These are phyloP conservation scores for Drosophila rufa DNA, from an alignment of 1,140 invertebrate species.

Conservation along the genomic window DNA sequence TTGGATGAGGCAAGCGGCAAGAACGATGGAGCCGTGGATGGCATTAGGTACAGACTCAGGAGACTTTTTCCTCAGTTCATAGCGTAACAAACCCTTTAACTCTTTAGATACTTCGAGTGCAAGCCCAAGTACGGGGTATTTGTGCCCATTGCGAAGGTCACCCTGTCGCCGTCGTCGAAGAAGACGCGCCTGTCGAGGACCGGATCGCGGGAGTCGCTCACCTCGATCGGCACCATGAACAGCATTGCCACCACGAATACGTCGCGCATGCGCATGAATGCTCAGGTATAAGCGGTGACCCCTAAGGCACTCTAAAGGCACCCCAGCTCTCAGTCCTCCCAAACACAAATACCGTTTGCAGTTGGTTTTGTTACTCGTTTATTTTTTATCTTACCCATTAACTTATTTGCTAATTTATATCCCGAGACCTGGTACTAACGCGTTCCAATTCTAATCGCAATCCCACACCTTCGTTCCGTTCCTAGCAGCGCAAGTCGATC, in stretches of 20 bases:
- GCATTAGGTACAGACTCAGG: conserved; percentile 87
- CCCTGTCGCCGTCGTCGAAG: conserved; percentile 91
- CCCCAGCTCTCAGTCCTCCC: conserved; percentile 4
- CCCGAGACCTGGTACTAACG: conserved; percentile 60
- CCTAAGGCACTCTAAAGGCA: not conserved
- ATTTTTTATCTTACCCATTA: conserved; percentile 14
- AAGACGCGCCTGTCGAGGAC: conserved; percentile 89
- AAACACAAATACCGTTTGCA: conserved; percentile 43
- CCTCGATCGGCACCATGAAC: conserved; percentile 90
- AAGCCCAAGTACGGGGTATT: conserved; percentile 95
- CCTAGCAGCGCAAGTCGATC: conserved; percentile 80
- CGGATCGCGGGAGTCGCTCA: conserved; percentile 94
- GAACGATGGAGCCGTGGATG: conserved; percentile 97
- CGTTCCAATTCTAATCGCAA: conserved; percentile 63
- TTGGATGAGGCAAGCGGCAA: conserved; percentile 97
- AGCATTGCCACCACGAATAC: conserved; percentile 89
- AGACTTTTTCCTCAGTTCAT: not conserved
- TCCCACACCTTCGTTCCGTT: conserved; percentile 29
- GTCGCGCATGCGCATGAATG: conserved; percentile 84
- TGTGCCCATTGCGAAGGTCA: conserved; percentile 95
- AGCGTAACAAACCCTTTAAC: not conserved
- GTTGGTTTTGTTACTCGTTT: conserved; percentile 40
- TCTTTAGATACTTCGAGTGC: conserved; percentile 96
- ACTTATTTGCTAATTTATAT: conserved; percentile 36
- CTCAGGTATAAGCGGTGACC: conserved; percentile 80